Conservation (phyloP, 2,797 vertebrate genomes). For the Sebastes itinus region DNA sequence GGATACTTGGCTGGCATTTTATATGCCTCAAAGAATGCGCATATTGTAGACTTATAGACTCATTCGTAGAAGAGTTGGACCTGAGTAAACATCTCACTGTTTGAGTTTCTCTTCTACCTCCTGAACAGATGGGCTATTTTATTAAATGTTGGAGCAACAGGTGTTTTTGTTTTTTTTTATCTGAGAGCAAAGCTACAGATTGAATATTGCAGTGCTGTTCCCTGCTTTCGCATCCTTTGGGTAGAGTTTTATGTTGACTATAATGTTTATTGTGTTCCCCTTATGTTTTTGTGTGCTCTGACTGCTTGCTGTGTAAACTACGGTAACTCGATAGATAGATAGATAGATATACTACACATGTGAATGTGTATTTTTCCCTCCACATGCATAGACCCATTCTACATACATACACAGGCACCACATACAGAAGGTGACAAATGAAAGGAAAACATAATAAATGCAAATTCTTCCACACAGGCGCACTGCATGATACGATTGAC, state of each 20-base stretch:
- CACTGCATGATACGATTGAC: neutral
- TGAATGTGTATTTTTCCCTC: neutral
- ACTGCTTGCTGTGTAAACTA: neutral
- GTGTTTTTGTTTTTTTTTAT: constrained; percentile 11
- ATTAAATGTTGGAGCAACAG: constrained; percentile 4
- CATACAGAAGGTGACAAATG: neutral
- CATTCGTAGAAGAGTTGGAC: neutral
- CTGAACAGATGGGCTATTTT: neutral
- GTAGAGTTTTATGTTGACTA: constrained; percentile 8
- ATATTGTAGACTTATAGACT: neutral
- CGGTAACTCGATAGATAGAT: neutral
- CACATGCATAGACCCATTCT: neutral
- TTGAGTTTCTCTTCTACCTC: constrained; percentile 1
- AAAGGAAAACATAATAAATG: neutral
- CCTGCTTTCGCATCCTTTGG: neutral
- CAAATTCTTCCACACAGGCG: neutral
- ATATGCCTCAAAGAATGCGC: neutral
- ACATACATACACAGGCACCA: neutral
- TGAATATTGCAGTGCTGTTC: constrained; percentile 10
- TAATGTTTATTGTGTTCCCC: constrained; percentile 1
- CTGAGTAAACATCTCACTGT: constrained; percentile 1
- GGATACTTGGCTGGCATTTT: neutral
- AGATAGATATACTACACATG: neutral
- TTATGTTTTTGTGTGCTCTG: constrained; percentile 7
- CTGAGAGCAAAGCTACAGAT: constrained; percentile 1